Evolutionary conservation across 1,140 invertebrate species (phyloP), one percentile per base, ranked within the genome.

Genomic region (Matsumurasca onukii): DNA sequence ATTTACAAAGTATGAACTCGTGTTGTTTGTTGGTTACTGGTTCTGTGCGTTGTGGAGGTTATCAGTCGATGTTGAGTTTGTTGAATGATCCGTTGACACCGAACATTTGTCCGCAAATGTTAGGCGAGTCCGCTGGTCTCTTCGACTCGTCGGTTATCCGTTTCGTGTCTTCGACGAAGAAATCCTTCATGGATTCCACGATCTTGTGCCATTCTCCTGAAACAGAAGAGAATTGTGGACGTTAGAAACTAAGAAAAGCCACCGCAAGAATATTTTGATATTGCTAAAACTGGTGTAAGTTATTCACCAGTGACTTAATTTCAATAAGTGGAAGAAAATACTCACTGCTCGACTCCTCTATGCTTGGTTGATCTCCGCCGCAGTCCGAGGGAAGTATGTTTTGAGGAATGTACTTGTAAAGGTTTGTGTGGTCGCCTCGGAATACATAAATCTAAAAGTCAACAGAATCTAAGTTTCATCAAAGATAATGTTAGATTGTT

Each of bases 271-370:
- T n/a, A n/a, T n/a, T n/a, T n/a, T n/a, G n/a, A n/a, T n/a, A n/a
- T n/a, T n/a, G n/a, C n/a, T n/a, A n/a, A n/a, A n/a, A n/a, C n/a
- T n/a, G n/a, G n/a, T n/a, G n/a, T n/a, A n/a, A n/a, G n/a, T n/a
- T n/a, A n/a, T n/a, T n/a, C n/a, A n/a, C n/a, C n/a, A n/a, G n/a
- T n/a, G n/a, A n/a, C n/a, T n/a, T n/a, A n/a, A n/a, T n/a, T n/a
- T n/a, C n/a, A n/a, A n/a, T n/a, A n/a, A n/a, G n/a, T n/a, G n/a
- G n/a, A n/a, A n/a, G n/a, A 24, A n/a, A 15, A 31, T 25, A 63
- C 29, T 59, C 63, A 72, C 67, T 31, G 24, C n/a, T 49, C 51
- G 77, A 66, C 67, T 75, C 73, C 17, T 66, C 69, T 29, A 77
- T 59, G 1, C 73, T 72, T 1, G 73, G 75, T 20, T 66, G 67